Conservation (phyloP, 2,797 vertebrate genomes). For the Rallus crepitans region DNA sequence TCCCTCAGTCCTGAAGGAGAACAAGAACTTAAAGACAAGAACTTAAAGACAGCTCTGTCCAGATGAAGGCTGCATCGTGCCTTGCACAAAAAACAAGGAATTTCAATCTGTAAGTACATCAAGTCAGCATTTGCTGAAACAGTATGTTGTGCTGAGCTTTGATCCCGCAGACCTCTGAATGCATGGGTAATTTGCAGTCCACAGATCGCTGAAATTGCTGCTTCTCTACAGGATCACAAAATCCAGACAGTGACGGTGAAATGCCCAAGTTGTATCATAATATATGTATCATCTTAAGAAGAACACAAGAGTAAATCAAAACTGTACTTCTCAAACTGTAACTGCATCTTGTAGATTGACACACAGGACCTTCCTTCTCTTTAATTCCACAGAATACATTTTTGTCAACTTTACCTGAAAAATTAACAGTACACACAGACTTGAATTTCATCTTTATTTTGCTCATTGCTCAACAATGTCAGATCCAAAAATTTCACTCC, state of each 20-base stretch:
- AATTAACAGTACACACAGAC: background rate
- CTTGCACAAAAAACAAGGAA: background rate
- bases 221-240: background rate
- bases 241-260: background rate
- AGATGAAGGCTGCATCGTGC: background rate
- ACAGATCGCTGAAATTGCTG: background rate
- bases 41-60: background rate
- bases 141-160: background rate
- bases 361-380: background rate
- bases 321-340: background rate
- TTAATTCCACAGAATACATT: background rate
- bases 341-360: background rate
- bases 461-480: background rate
- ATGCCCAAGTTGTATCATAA: background rate
- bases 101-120: background rate
- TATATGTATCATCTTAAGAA: fast-evolving
- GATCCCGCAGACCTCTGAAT: background rate
- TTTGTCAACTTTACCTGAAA: background rate
- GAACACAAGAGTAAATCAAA: background rate
- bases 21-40: background rate
- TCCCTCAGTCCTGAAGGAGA: background rate
- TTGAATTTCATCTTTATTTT: background rate
- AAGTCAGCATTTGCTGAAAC: background rate
- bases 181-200: background rate
- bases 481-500: background rate